A percentile compares a stretch with the other conserved stretches of the same genome.
These are phyloP conservation scores for Strigamia transsilvanica DNA, from an alignment of 2,888 invertebrate genomes.

Conservation along the genomic window DNA sequence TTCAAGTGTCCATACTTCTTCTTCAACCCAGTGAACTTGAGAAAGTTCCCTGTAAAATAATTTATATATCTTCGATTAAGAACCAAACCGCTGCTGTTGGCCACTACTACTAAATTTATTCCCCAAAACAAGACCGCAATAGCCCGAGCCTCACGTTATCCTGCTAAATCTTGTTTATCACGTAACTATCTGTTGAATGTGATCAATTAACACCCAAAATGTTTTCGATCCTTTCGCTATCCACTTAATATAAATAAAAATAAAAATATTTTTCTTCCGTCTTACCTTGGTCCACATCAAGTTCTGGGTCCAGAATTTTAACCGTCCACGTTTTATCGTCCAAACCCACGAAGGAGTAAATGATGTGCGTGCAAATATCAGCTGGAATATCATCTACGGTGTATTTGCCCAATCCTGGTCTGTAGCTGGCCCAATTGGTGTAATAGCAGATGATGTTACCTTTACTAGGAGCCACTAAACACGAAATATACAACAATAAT, in stretches of 20 bases:
- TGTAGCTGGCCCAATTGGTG: slow-evolving; percentile 86
- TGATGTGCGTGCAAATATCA: slow-evolving; percentile 82
- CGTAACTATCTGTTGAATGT: too few species aligned
- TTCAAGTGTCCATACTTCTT: slow-evolving; percentile 77
- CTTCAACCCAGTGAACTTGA: slow-evolving; percentile 79
- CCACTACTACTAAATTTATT: too few species aligned
- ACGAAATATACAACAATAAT: not conserved
- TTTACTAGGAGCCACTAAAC: slow-evolving; percentile 11
- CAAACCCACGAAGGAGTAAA: slow-evolving; percentile 85
- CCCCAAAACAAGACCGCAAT: too few species aligned
- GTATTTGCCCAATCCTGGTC: slow-evolving; percentile 80
- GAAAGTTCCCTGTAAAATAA: slow-evolving; percentile 71
- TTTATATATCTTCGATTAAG: not conserved
- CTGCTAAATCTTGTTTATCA: too few species aligned
- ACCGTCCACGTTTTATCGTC: slow-evolving; percentile 51
- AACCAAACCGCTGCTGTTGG: too few species aligned
- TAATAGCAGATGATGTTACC: slow-evolving; percentile 68
- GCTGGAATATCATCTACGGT: slow-evolving; percentile 84
- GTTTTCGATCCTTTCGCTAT: too few species aligned
- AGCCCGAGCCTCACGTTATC: too few species aligned
- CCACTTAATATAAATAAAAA: not conserved
- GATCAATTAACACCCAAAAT: too few species aligned
- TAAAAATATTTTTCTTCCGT: not conserved
- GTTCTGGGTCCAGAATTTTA: slow-evolving; percentile 52
- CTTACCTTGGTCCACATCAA: slow-evolving; percentile 55